These are phyloP conservation scores for Psilopogon haemacephalus DNA, from an alignment of 2,113 vertebrate species.

Conservation along the genomic window DNA sequence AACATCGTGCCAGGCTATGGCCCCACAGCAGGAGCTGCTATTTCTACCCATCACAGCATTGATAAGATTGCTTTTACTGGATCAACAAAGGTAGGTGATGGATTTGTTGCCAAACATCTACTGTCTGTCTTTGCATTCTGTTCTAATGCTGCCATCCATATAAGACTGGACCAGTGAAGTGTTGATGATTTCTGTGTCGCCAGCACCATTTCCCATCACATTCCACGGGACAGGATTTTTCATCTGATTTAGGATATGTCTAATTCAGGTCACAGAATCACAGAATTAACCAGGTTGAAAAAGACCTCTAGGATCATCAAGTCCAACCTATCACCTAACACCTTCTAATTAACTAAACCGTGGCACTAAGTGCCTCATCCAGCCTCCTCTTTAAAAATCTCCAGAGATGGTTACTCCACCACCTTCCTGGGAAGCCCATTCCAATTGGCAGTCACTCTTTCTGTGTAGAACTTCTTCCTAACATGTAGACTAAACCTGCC, in stretches of 20 bases:
- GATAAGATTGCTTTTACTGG: slow-evolving; percentile 95
- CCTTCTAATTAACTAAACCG: no score
- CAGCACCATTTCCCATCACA: background rate
- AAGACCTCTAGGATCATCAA: no score
- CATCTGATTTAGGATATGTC: background rate
- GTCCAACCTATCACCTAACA: no score
- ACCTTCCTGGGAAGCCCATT: no score
- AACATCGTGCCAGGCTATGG: slow-evolving; percentile 94
- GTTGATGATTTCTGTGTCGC: background rate
- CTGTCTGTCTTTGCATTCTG: background rate
- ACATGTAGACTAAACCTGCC: no score
- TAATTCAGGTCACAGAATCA: background rate
- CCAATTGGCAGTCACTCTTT: no score
- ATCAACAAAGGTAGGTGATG: slow-evolving; percentile 84
- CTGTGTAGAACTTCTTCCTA: no score
- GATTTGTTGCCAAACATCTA: background rate
- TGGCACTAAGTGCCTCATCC: no score
- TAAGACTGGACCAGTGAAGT: background rate
- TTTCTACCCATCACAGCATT: slow-evolving; percentile 86
- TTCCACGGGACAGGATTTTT: background rate
- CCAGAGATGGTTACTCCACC: no score
- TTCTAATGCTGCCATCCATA: background rate
- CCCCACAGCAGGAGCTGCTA: slow-evolving; percentile 88
- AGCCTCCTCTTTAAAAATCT: no score
- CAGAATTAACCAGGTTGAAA: no score